A percentile compares a stretch with the other conserved stretches of the same genome.
phyloP scores from a whole-genome alignment of 2,888 invertebrate genomes.

The Siphlonurus alternatus region DNA sequence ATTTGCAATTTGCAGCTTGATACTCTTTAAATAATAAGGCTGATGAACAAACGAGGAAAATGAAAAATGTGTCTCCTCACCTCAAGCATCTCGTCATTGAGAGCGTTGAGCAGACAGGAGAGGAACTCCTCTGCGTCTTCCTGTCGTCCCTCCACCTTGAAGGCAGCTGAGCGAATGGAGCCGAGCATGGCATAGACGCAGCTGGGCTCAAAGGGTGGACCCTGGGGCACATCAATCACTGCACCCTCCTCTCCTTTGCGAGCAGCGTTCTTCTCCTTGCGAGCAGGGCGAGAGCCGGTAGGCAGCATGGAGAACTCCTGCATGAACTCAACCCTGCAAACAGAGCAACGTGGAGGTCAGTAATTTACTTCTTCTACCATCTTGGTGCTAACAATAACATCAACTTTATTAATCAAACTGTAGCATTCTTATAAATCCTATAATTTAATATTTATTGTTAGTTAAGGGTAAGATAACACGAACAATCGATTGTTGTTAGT shows the following conservation, averaged over 20 bases:
- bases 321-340: slow-evolving; percentile 52
- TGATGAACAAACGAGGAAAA: too few relatives aligned
- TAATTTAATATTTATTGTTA: too few relatives aligned
- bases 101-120: slow-evolving; percentile 77
- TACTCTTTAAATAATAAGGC: too few relatives aligned
- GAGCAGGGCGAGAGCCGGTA: slow-evolving; percentile 19
- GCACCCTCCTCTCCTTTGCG: slow-evolving; percentile 16
- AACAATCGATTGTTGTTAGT: too few relatives aligned
- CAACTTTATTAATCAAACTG: too few relatives aligned
- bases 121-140: slow-evolving; percentile 97
- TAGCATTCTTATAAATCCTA: too few relatives aligned
- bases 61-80: too few relatives aligned
- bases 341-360: too few relatives aligned
- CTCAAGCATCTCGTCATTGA: slow-evolving; percentile 95
- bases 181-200: slow-evolving; percentile 72
- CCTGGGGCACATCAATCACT: slow-evolving; percentile 37
- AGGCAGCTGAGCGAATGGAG: slow-evolving; percentile 50
- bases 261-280: slow-evolving; percentile 11
- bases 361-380: too few relatives aligned
- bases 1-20: too few relatives aligned
- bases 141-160: slow-evolving; percentile 67
- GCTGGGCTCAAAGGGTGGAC: slow-evolving; percentile 77
- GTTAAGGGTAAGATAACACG: too few relatives aligned
- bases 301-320: slow-evolving; percentile 58
- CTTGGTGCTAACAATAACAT: too few relatives aligned